These are phyloP conservation scores for Syrrhaptes paradoxus DNA, from an alignment of 2,113 vertebrate genomes.

Conservation along the genomic window DNA sequence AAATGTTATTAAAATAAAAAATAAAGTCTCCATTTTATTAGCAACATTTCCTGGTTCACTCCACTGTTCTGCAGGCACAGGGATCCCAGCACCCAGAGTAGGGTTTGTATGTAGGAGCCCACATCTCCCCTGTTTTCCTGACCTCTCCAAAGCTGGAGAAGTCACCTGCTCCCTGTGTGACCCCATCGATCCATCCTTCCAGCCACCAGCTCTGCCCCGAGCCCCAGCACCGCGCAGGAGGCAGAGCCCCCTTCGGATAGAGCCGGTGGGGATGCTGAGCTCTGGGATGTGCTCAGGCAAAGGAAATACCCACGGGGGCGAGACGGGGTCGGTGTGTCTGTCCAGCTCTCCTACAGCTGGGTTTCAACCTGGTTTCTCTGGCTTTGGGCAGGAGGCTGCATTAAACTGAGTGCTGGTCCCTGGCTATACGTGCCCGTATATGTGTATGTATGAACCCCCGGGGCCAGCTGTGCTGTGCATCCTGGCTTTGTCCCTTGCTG, in stretches of 20 bases:
- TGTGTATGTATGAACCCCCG: too few species aligned
- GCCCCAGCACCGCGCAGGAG: fast-evolving
- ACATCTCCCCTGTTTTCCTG: neutral
- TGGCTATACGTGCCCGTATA: neutral
- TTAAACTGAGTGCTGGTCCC: fast-evolving
- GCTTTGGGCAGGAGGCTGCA: neutral
- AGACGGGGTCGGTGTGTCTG: neutral
- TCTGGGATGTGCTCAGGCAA: neutral
- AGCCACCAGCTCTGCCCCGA: fast-evolving
- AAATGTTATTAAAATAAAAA: neutral
- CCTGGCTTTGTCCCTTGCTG: neutral
- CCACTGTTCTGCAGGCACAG: neutral
- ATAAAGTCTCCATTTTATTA: neutral
- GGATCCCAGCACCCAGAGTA: neutral
- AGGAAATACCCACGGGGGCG: fast-evolving
- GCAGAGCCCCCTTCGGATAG: neutral
- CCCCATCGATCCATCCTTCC: fast-evolving
- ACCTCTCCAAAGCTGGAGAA: neutral
- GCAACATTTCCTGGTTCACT: neutral
- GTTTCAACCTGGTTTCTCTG: neutral
- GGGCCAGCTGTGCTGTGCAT: neutral
- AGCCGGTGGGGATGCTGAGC: neutral
- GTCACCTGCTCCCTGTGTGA: neutral
- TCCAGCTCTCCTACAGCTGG: neutral
- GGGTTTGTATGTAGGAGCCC: neutral